phyloP scores from a whole-genome alignment of 2,888 invertebrate species.

The Microplitis deprimator region DNA sequence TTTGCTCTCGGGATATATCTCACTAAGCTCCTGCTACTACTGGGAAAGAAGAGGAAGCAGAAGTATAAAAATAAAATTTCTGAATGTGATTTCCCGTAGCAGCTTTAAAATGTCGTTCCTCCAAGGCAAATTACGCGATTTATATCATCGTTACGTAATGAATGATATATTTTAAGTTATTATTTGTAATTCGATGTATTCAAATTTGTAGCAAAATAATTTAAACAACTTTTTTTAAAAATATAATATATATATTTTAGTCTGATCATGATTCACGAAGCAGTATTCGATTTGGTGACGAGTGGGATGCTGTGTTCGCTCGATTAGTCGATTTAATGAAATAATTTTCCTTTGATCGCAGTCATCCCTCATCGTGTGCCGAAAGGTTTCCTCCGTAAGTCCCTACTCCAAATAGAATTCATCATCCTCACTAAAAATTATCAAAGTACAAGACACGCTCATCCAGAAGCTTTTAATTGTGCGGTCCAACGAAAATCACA shows the following conservation, averaged over 20 bases:
- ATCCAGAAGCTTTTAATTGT: slow-evolving; percentile 70
- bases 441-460: slow-evolving; percentile 64
- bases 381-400: slow-evolving; percentile 9
- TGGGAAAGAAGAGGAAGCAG: background rate
- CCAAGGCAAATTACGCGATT: slow-evolving; percentile 9
- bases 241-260: background rate
- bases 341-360: slow-evolving; percentile 68
- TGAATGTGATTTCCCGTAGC: background rate
- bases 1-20: slow-evolving; percentile 45
- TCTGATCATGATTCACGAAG: background rate
- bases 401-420: slow-evolving; percentile 27
- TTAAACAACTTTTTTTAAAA: background rate
- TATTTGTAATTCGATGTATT: slow-evolving; percentile 32
- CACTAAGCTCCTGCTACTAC: background rate
- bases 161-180: slow-evolving; percentile 1
- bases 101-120: slow-evolving; percentile 5
- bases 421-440: slow-evolving; percentile 42
- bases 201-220: slow-evolving; percentile 28
- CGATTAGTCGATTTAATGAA: slow-evolving; percentile 69
- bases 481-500: slow-evolving; percentile 57
- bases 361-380: slow-evolving; percentile 49
- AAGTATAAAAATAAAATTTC: slow-evolving; percentile 9
- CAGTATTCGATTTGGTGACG: background rate
- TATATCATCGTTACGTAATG: slow-evolving; percentile 7
- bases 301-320: slow-evolving; percentile 54